Conservation (phyloP, 2,888 invertebrate species). For the Drosophila neonasuta region DNA sequence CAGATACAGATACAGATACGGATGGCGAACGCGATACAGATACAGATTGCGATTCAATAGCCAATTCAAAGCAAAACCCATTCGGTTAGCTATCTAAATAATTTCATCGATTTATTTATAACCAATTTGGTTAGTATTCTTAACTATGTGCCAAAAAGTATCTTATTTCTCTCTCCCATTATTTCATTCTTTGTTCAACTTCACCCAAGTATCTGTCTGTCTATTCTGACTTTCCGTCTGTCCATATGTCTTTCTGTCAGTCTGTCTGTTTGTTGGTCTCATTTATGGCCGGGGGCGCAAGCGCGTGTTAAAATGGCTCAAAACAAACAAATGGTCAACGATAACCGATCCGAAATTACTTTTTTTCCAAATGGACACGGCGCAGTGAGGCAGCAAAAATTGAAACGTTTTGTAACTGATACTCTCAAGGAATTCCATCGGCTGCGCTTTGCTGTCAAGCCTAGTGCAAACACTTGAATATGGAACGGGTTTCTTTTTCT, state of each 20-base stretch:
- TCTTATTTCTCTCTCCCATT: constrained; percentile 57
- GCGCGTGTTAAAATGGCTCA: constrained; percentile 72
- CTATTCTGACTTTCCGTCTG: constrained; percentile 6
- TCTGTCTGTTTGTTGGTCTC: constrained; percentile 27
- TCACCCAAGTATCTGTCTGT: constrained; percentile 24
- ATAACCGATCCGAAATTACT: constrained; percentile 69
- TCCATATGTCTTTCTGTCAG: constrained; percentile 6
- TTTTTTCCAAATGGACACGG: constrained; percentile 48
- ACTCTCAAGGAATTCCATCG: constrained; percentile 62
- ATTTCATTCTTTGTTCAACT: constrained; percentile 26
- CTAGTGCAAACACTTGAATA: constrained; percentile 66
- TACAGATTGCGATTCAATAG: constrained; percentile 9
- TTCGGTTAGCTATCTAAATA: constrained; percentile 49
- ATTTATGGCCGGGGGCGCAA: constrained; percentile 53
- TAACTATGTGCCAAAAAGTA: constrained; percentile 57
- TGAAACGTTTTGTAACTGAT: constrained; percentile 75
- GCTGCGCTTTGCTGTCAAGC: constrained; percentile 66
- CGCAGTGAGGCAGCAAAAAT: constrained; percentile 72
- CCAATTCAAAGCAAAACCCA: constrained; percentile 9
- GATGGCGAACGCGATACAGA: constrained; percentile 11
- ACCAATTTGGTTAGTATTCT: constrained; percentile 53
- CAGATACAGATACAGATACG: constrained; percentile 13
- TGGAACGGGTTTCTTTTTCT: constrained; percentile 48
- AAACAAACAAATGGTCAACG: constrained; percentile 71
- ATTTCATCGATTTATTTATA: constrained; percentile 60